These are phyloP conservation scores for Rhinogobio ventralis DNA, from an alignment of 2,797 vertebrate species.

Conservation along the genomic window DNA sequence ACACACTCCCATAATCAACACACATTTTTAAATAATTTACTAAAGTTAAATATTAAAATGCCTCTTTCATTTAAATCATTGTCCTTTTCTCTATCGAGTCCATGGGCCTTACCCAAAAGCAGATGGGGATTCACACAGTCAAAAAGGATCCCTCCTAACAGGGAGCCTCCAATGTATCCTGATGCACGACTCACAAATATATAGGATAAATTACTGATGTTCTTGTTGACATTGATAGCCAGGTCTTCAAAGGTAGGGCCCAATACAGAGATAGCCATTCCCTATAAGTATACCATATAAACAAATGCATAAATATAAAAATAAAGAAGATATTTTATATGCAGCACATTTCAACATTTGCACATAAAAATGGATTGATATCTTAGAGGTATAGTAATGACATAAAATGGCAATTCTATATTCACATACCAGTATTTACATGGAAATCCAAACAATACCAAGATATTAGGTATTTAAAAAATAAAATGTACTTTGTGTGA, in stretches of 20 bases:
- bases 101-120: constrained; percentile 81
- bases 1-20: background rate
- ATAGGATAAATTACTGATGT: constrained; percentile 90
- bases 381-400: background rate
- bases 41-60: constrained; percentile 6
- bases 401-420: background rate
- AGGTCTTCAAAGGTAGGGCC: constrained; percentile 92
- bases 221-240: constrained; percentile 86
- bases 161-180: constrained; percentile 88
- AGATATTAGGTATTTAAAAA: background rate
- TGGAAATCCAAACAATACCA: background rate
- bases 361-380: background rate
- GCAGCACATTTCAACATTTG: background rate
- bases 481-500: no score
- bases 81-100: background rate
- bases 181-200: constrained; percentile 89
- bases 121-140: constrained; percentile 85
- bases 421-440: background rate
- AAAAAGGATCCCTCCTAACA: constrained; percentile 86
- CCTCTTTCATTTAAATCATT: background rate
- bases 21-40: background rate
- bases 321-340: background rate
- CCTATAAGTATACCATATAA: constrained; percentile 75
- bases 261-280: constrained; percentile 88
- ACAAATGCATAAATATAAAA: constrained; percentile 7